Conservation (phyloP, 1,140 invertebrate genomes). For the Drosophila yakuba region DNA sequence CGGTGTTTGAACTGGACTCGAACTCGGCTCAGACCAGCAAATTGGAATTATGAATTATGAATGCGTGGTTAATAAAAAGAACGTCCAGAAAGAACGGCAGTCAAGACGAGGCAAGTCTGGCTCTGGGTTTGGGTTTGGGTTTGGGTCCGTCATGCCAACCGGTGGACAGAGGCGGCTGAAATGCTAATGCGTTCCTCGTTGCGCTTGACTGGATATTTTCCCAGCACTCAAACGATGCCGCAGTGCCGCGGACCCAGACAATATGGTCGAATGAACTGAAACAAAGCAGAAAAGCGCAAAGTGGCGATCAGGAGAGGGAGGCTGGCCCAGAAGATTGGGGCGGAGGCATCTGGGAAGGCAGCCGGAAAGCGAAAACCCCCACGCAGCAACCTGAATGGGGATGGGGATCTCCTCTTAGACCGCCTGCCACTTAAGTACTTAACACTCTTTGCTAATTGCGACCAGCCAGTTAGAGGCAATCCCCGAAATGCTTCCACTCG, state of each 20-base stretch:
- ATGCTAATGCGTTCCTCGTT: constrained; percentile 80
- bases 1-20: constrained; percentile 73
- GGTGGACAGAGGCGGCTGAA: constrained; percentile 41
- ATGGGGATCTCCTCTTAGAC: constrained; percentile 38
- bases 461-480: constrained; percentile 41
- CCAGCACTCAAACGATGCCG: constrained; percentile 80
- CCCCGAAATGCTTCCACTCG: constrained; percentile 61
- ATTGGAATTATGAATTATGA: constrained; percentile 84
- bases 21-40: constrained; percentile 63
- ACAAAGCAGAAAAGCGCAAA: constrained; percentile 82
- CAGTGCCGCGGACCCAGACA: constrained; percentile 48
- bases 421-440: constrained; percentile 80
- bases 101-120: constrained; percentile 34
- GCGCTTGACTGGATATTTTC: constrained; percentile 79
- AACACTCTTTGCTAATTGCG: constrained; percentile 82
- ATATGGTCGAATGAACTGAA: constrained; percentile 81
- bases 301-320: constrained; percentile 34
- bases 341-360: constrained; percentile 32
- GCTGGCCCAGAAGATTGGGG: background rate
- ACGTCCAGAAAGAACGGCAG: constrained; percentile 44
- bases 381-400: constrained; percentile 60
- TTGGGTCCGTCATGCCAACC: constrained; percentile 67
- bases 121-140: background rate
- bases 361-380: constrained; percentile 71
- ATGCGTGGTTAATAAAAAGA: constrained; percentile 82